phyloP scores from a whole-genome alignment of 1,140 invertebrate species.

The Chlorops oryzae region DNA sequence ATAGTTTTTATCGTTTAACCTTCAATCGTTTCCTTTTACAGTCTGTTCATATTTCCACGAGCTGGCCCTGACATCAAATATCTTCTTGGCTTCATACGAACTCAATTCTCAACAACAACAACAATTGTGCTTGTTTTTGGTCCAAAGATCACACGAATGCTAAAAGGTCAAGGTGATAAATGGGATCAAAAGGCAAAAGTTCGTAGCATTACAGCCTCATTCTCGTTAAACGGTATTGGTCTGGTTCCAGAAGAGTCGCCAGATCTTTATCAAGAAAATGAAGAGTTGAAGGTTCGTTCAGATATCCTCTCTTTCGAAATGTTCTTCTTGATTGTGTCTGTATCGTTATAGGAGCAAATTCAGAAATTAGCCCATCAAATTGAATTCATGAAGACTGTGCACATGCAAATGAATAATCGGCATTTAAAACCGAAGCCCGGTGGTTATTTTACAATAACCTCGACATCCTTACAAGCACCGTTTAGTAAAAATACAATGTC shows the following conservation, averaged over 20 bases:
- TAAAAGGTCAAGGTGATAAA: constrained; percentile 76
- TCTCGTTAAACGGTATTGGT: constrained; percentile 76
- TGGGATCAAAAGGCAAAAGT: constrained; percentile 76
- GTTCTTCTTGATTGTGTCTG: not conserved
- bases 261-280: constrained; percentile 82
- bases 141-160: constrained; percentile 75
- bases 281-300: constrained; percentile 71
- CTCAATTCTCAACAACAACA: constrained; percentile 78
- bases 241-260: constrained; percentile 70
- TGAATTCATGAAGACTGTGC: constrained; percentile 87
- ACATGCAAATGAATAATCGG: constrained; percentile 86
- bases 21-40: constrained; percentile 9
- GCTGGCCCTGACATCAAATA: constrained; percentile 87
- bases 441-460: constrained; percentile 64
- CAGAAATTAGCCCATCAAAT: constrained; percentile 86
- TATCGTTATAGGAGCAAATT: constrained; percentile 66
- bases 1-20: too few species aligned
- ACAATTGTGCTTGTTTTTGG: constrained; percentile 80
- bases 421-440: constrained; percentile 77
- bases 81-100: constrained; percentile 76
- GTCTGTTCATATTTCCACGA: constrained; percentile 71
- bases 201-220: constrained; percentile 73
- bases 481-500: constrained; percentile 40
- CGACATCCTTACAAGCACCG: constrained; percentile 47
- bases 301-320: not conserved